Evolutionary conservation across 1,140 invertebrate genomes (phyloP), one percentile per base, ranked within the genome.

Genomic region (Sitodiplosis mosellana): DNA sequence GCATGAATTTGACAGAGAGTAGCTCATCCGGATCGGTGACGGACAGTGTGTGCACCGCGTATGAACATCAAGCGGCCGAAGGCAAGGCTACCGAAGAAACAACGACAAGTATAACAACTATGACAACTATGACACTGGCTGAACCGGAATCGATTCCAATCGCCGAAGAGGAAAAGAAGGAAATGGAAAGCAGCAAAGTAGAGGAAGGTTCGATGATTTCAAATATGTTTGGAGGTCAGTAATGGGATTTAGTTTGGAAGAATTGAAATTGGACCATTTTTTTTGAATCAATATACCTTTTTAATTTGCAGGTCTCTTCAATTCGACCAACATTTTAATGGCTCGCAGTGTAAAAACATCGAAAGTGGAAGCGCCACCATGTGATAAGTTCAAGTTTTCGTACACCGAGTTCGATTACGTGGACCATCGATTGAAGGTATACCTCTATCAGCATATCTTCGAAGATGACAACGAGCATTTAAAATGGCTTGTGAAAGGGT

Each of bases 1-100:
- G 52, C 33, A 12, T 52, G 15, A 44, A 50, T 8, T 58, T 77
- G 22, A 76, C 73, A 7, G 75, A 77, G 58, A 76, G 74, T 59
- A 76, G 73, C 54, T 76, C 74, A 37, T 76, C 74, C 48, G 74
- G 73, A 33, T 76, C 74, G 6, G 63, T 76, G 46, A 75, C 73
- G 41, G 74, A 76, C 50, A 76, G 74, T 56, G 64, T 77, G 41
- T 75, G 74, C 51, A 76, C 74, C 5, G 61, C 73, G 20, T 76
- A 76, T 55, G 74, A 77, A 58, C 73, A 63, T 33, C 36, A 38
- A 38, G 12, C 17, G 36, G 54, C 27, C 8, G 56, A 53, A 3
- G 10, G 27, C 10, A 27, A 27, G 27, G 27, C 27, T 5, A 27
- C 27, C 3, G 27, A 45, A 56, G 49, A 49, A 43, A 8, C 46